Percentiles rank a stretch among this genome's conserved stretches.
phyloP scores from a whole-genome alignment of 1,140 invertebrate species.

The Drosophila tani region DNA sequence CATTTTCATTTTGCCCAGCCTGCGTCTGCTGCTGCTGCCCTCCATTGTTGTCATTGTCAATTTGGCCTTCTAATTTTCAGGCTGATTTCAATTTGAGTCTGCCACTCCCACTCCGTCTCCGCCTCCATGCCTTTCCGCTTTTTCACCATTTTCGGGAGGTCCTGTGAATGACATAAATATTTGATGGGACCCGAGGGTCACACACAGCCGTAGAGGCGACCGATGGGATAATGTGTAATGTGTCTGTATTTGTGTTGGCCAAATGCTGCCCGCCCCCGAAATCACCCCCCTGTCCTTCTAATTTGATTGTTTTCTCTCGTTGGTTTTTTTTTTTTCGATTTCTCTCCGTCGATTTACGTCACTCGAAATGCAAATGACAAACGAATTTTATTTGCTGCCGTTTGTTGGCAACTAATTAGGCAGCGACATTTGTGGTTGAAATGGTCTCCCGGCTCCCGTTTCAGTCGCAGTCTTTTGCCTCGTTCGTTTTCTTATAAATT shows the following conservation, averaged over 20 bases:
- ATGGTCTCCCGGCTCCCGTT: neutral
- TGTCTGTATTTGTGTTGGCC: constrained; percentile 52
- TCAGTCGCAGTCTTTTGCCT: constrained; percentile 1
- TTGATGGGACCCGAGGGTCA: constrained; percentile 48
- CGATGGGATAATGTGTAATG: constrained; percentile 50
- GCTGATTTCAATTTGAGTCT: constrained; percentile 66
- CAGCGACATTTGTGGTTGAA: constrained; percentile 71
- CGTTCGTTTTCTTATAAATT: constrained; percentile 11
- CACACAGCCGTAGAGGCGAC: neutral
- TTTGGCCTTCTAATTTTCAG: constrained; percentile 76
- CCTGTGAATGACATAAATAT: constrained; percentile 60
- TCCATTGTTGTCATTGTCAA: constrained; percentile 61
- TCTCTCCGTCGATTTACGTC: constrained; percentile 58
- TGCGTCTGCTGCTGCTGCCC: neutral
- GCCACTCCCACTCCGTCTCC: neutral
- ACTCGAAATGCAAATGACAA: constrained; percentile 75
- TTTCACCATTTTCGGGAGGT: constrained; percentile 20
- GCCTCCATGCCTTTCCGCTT: neutral
- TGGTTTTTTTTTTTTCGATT: constrained; percentile 17
- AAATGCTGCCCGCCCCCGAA: constrained; percentile 19
- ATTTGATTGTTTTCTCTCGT: constrained; percentile 61
- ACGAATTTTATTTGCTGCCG: constrained; percentile 55
- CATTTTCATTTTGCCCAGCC: neutral
- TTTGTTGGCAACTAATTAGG: constrained; percentile 74
- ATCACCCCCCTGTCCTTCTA: constrained; percentile 28